These are phyloP conservation scores for Luidia sarsii DNA, from an alignment of 53 echinoderm and acorn worm species.

Conservation along the genomic window DNA sequence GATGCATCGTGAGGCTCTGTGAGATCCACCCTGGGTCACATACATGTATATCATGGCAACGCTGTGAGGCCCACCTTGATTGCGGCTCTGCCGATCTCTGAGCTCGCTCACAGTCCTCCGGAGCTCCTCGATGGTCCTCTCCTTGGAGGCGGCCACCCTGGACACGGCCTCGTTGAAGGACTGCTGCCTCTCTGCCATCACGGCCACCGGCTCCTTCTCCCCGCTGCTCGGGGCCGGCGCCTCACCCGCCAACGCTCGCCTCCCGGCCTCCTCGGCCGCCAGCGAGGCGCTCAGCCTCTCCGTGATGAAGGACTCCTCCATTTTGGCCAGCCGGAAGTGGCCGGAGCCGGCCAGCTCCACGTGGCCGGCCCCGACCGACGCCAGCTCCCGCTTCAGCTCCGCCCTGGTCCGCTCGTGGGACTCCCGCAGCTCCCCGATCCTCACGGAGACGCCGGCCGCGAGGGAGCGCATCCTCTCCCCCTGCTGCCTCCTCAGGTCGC, in stretches of 20 bases:
- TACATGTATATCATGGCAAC: too few relatives aligned
- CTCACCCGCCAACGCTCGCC: conserved; percentile 3
- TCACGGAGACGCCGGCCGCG: background rate
- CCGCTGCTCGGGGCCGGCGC: background rate
- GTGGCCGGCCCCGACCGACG: conserved; percentile 27
- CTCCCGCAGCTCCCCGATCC: background rate
- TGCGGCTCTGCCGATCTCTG: conserved; percentile 54
- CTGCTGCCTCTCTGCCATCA: conserved; percentile 80
- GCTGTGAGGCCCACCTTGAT: too few relatives aligned
- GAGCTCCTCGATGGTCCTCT: conserved; percentile 76
- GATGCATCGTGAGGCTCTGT: too few relatives aligned
- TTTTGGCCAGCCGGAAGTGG: conserved; percentile 37
- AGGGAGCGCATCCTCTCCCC: background rate
- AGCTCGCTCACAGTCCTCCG: conserved; percentile 58
- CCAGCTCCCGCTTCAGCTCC: conserved; percentile 56
- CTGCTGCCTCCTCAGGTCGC: conserved; percentile 4
- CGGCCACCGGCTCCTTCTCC: conserved; percentile 24
- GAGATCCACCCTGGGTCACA: too few relatives aligned
- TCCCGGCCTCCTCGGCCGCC: conserved; percentile 52
- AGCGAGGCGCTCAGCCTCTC: conserved; percentile 49
- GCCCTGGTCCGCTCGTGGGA: conserved; percentile 16
- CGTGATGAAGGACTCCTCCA: conserved; percentile 82
- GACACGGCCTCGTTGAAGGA: conserved; percentile 91
- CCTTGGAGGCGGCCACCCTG: conserved; percentile 79
- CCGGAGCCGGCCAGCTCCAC: conserved; percentile 50